phyloP scores from a whole-genome alignment of 23 tunicate species.

The Trididemnum miniatum region DNA sequence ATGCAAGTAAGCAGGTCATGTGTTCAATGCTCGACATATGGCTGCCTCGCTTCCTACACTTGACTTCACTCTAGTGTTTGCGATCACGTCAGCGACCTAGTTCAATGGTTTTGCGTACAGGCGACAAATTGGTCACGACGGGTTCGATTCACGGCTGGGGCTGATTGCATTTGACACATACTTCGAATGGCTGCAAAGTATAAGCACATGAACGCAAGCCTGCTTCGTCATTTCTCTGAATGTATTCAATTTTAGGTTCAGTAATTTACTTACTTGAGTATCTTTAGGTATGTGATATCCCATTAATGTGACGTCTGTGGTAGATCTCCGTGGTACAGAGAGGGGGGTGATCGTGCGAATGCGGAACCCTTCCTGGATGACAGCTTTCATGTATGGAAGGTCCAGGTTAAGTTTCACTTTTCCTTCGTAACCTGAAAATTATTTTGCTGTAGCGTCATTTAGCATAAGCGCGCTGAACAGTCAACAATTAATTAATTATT shows the following conservation, averaged over 20 bases:
- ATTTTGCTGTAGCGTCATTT: not conserved
- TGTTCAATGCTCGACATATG: no score
- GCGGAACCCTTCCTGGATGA: constrained; percentile 35
- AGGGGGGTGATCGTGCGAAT: constrained; percentile 16
- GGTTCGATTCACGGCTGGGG: no score
- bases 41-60: no score
- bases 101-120: no score
- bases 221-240: not conserved
- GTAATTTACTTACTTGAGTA: constrained; percentile 39
- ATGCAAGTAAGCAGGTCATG: no score
- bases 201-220: not conserved
- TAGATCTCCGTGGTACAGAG: constrained; percentile 12
- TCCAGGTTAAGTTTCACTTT: not conserved
- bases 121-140: no score
- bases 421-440: not conserved
- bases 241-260: no score
- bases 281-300: constrained; percentile 34
- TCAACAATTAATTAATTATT: no score
- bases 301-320: constrained; percentile 24
- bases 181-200: not conserved
- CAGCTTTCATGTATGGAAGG: constrained; percentile 46
- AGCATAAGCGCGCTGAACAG: not conserved
- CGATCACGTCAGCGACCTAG: no score
- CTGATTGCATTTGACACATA: no score
- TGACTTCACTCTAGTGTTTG: no score